Percentiles rank a stretch among this genome's conserved stretches.
phyloP scores from a whole-genome alignment of 2,797 vertebrate species.

The Otolemur crassicaudatus region DNA sequence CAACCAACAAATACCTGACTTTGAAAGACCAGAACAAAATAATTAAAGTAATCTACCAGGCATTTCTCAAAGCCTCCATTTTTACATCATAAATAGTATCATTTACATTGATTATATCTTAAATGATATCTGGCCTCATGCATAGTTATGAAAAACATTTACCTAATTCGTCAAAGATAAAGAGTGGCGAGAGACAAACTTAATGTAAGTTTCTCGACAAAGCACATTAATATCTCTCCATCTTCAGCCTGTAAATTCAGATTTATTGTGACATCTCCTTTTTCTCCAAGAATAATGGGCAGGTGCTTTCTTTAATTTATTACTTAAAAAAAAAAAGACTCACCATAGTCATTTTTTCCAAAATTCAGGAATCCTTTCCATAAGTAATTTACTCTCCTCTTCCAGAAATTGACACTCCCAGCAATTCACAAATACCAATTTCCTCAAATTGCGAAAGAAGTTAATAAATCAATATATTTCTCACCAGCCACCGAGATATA shows the following conservation, averaged over 20 bases:
- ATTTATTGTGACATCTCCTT: constrained; percentile 62
- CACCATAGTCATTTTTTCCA: neutral
- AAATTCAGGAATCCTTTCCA: constrained; percentile 27
- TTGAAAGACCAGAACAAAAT: neutral
- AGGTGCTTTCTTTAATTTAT: constrained; percentile 55
- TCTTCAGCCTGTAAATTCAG: constrained; percentile 7
- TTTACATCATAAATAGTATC: neutral
- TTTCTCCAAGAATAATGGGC: constrained; percentile 44
- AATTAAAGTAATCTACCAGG: neutral
- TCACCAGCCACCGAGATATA: neutral
- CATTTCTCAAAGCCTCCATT: constrained; percentile 30
- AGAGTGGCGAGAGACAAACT: neutral
- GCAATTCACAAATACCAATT: constrained; percentile 44
- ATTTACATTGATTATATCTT: neutral
- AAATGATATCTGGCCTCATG: neutral
- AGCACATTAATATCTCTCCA: constrained; percentile 27
- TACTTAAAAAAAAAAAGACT: neutral
- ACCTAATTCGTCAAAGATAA: constrained; percentile 54
- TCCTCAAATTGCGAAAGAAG: constrained; percentile 35
- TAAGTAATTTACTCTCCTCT: constrained; percentile 42
- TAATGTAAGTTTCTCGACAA: constrained; percentile 52
- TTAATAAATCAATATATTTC: constrained; percentile 63
- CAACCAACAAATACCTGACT: neutral
- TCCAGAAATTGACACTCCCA: constrained; percentile 3
- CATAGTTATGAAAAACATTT: constrained; percentile 22